phyloP scores from a whole-genome alignment of 2,888 invertebrate genomes.

The Penaeus monodon region DNA sequence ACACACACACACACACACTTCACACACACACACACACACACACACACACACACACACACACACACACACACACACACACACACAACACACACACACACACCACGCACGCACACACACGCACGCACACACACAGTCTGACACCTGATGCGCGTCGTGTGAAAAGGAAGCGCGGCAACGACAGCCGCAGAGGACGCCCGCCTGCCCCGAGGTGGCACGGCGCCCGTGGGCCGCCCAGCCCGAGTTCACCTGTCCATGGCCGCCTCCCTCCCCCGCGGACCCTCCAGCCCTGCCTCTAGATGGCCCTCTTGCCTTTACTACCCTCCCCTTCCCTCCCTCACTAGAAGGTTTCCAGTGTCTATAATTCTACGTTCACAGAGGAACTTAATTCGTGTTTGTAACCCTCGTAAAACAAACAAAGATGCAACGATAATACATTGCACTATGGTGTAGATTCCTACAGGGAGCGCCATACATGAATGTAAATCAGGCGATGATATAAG shows the following conservation, averaged over 20 bases:
- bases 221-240: conserved; percentile 11
- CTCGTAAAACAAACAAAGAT: neutral
- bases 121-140: neutral
- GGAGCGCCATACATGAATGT: conserved; percentile 37
- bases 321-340: neutral
- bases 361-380: no score
- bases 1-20: no score
- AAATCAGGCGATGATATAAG: conserved; percentile 44
- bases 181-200: neutral
- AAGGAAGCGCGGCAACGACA: neutral
- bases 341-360: no score
- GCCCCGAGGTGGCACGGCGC: neutral
- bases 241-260: conserved; percentile 40
- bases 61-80: no score
- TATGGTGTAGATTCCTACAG: conserved; percentile 13
- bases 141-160: neutral
- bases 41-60: no score
- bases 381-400: no score
- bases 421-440: conserved; percentile 34
- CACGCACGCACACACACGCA: neutral
- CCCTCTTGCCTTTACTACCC: conserved; percentile 2
- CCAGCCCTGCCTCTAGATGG: neutral
- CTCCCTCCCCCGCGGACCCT: conserved; percentile 1
- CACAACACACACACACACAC: neutral
- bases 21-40: no score